These are phyloP conservation scores for Liasis olivaceus DNA, from an alignment of 2,797 vertebrate species.

Conservation along the genomic window DNA sequence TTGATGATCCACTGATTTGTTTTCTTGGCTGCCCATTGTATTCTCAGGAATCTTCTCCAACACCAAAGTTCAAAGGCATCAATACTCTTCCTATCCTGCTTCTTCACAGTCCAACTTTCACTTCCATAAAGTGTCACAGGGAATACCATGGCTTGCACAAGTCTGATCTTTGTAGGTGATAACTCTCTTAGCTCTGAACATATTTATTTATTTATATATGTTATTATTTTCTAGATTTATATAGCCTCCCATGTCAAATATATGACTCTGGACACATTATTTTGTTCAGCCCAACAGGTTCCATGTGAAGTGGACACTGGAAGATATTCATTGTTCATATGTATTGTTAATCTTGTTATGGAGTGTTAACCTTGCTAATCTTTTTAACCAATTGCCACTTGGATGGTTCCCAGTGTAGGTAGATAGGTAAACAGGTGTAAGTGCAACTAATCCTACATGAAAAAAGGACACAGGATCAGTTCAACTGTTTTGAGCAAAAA, in stretches of 20 bases:
- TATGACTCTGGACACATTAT: not conserved
- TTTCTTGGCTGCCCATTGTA: too few relatives aligned
- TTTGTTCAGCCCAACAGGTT: slow-evolving; percentile 1
- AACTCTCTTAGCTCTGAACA: not conserved
- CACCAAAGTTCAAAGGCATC: too few relatives aligned
- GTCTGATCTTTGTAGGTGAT: not conserved
- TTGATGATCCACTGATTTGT: too few relatives aligned
- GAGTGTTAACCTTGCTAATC: not conserved
- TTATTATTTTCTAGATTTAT: not conserved
- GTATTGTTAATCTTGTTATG: not conserved
- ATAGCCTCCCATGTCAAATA: not conserved
- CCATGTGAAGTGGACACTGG: not conserved
- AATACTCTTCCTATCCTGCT: too few relatives aligned
- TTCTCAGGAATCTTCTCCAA: too few relatives aligned
- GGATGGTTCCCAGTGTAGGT: not conserved
- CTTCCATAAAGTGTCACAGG: too few relatives aligned
- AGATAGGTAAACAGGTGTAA: slow-evolving; percentile 7
- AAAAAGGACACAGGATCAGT: not conserved
- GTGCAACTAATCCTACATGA: slow-evolving; percentile 42
- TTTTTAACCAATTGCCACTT: slow-evolving; percentile 28
- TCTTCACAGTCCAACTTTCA: too few relatives aligned
- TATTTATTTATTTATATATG: not conserved
- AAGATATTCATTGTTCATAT: not conserved
- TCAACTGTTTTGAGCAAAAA: not conserved
- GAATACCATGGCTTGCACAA: not conserved